These are phyloP conservation scores for Brachypalpus laphriformis DNA, from an alignment of 2,888 invertebrate species.

Conservation along the genomic window DNA sequence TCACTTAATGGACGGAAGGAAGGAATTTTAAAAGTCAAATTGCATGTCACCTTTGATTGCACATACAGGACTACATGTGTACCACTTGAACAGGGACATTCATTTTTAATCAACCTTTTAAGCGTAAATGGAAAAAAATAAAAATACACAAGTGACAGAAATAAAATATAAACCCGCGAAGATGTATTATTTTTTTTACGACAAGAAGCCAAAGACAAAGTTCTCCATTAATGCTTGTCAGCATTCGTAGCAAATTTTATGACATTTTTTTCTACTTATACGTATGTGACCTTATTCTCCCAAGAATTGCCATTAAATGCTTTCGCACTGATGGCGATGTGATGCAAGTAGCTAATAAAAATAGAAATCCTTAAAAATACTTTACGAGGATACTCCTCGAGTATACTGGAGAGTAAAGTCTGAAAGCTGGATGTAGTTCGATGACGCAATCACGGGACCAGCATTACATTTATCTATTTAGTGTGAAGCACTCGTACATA, in stretches of 20 bases:
- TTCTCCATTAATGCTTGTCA: background rate
- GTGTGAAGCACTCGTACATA: background rate
- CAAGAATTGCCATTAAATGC: background rate
- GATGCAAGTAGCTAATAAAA: background rate
- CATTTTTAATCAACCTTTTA: background rate
- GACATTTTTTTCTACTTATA: background rate
- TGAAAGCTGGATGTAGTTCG: background rate
- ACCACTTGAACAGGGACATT: background rate
- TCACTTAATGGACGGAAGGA: background rate
- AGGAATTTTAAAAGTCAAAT: conserved; percentile 1
- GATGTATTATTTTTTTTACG: background rate
- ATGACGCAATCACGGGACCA: background rate
- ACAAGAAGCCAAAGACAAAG: too few relatives aligned
- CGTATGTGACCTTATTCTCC: conserved; percentile 3
- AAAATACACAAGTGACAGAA: background rate
- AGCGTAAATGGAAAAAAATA: too few relatives aligned
- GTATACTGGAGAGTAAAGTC: background rate
- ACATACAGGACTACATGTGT: background rate
- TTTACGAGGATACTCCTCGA: background rate
- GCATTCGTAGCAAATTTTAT: background rate
- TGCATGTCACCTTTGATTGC: conserved; percentile 8
- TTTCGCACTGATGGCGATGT: background rate
- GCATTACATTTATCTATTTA: background rate
- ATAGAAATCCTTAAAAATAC: background rate
- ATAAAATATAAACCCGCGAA: background rate